Percentiles rank a stretch among this genome's conserved stretches.
Evolutionary conservation across 2,888 invertebrate genomes (phyloP).

Genomic region (Apotomis capreana): DNA sequence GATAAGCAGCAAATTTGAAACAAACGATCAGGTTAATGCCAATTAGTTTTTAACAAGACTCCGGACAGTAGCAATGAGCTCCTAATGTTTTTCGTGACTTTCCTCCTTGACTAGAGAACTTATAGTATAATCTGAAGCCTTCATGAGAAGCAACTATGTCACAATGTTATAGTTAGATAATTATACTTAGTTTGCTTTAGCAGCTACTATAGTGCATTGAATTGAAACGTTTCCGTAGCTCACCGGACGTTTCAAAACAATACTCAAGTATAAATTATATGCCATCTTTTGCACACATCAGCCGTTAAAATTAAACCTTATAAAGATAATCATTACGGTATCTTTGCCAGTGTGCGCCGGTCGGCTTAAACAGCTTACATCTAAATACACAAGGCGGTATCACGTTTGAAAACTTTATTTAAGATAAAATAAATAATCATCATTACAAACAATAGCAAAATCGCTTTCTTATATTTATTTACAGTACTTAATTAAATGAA

Average conservation of each 20-base stretch:
- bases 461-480: constrained; percentile 51
- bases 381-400: constrained; percentile 47
- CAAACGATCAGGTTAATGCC: not conserved
- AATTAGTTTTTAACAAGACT: not conserved
- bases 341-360: too few species aligned
- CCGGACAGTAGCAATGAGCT: not conserved
- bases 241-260: constrained; percentile 1
- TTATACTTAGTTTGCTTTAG: constrained; percentile 8
- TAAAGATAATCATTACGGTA: not conserved
- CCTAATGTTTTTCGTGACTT: not conserved
- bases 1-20: not conserved
- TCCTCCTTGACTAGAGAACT: constrained; percentile 2
- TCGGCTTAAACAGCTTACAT: constrained; percentile 11
- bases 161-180: constrained; percentile 1
- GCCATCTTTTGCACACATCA: constrained; percentile 26
- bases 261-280: constrained; percentile 7
- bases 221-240: not conserved
- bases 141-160: constrained; percentile 23
- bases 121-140: not conserved
- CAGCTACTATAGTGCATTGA: not conserved
- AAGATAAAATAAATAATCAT: constrained; percentile 52
- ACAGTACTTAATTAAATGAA: constrained; percentile 46
- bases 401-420: constrained; percentile 59
- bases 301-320: not conserved
- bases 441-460: constrained; percentile 56